phyloP scores from a whole-genome alignment of 2,113 vertebrate genomes.

The Micronisus gabar region DNA sequence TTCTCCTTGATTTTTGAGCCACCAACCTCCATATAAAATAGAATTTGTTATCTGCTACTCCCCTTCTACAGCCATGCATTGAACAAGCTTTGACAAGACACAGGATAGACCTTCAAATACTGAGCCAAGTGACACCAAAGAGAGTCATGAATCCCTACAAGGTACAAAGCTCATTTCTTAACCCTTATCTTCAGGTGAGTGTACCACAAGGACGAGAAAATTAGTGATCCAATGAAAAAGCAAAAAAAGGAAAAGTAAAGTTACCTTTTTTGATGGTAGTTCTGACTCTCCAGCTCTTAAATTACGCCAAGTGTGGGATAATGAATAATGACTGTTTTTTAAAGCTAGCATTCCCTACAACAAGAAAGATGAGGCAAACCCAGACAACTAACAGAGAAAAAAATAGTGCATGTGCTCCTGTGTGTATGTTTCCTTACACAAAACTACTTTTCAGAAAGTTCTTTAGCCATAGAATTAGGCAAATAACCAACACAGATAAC shows the following conservation, averaged over 20 bases:
- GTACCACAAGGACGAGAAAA: not conserved
- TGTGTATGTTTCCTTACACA: not conserved
- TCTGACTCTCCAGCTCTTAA: not conserved
- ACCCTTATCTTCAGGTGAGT: not conserved
- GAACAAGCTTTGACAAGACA: not conserved
- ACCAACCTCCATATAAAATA: not conserved
- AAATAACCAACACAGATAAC: not conserved
- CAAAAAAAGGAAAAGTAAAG: not conserved
- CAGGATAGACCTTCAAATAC: not conserved
- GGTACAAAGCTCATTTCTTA: not conserved
- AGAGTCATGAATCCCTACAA: not conserved
- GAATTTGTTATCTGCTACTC: not conserved
- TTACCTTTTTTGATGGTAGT: not conserved
- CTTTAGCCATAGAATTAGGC: not conserved
- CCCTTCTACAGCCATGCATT: not conserved
- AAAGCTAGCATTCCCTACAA: not conserved
- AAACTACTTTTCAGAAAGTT: not conserved
- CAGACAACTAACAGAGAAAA: not conserved
- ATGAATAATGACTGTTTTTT: not conserved
- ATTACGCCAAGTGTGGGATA: not conserved
- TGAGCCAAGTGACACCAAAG: not conserved
- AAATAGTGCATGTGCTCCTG: not conserved
- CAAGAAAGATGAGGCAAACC: not conserved
- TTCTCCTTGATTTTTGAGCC: conserved; percentile 24
- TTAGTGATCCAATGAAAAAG: not conserved